Conservation (phyloP, 2,888 invertebrate genomes). For the Drosophila ochracea region DNA sequence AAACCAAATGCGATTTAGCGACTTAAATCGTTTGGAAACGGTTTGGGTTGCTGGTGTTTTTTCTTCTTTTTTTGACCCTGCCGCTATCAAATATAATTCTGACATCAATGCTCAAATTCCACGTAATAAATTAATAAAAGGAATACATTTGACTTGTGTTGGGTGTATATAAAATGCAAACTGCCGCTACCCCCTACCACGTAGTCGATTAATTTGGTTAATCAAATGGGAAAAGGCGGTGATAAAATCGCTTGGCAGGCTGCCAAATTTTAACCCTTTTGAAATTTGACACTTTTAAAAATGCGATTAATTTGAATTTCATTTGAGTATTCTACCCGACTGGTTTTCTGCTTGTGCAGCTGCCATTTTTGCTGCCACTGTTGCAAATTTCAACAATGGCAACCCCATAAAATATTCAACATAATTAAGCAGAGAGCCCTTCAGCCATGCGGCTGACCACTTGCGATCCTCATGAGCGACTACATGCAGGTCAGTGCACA, state of each 20-base stretch:
- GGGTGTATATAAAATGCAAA: conserved; percentile 30
- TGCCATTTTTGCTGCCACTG: neutral
- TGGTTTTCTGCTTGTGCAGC: neutral
- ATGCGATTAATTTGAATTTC: conserved; percentile 60
- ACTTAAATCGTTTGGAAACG: conserved; percentile 17
- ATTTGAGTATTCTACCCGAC: conserved; percentile 35
- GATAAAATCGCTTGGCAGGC: neutral
- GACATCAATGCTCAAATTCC: conserved; percentile 46
- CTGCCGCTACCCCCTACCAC: conserved; percentile 10
- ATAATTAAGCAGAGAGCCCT: conserved; percentile 26
- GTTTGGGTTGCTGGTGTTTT: neutral
- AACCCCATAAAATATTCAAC: conserved; percentile 37
- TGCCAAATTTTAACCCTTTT: conserved; percentile 3
- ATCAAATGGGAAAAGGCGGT: conserved; percentile 35
- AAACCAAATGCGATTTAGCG: conserved; percentile 14
- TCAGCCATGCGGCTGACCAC: conserved; percentile 11
- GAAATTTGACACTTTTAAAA: conserved; percentile 63
- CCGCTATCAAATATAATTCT: conserved; percentile 32
- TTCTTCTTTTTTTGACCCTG: neutral
- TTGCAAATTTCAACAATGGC: conserved; percentile 25
- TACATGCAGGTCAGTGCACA: conserved; percentile 24
- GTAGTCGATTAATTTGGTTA: conserved; percentile 57
- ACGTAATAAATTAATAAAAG: conserved; percentile 15
- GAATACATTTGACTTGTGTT: conserved; percentile 21
- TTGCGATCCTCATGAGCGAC: conserved; percentile 10